Evolutionary conservation across 2,113 vertebrate species (phyloP), one percentile per base, ranked within the genome.

Genomic region (Chrysemys picta): DNA sequence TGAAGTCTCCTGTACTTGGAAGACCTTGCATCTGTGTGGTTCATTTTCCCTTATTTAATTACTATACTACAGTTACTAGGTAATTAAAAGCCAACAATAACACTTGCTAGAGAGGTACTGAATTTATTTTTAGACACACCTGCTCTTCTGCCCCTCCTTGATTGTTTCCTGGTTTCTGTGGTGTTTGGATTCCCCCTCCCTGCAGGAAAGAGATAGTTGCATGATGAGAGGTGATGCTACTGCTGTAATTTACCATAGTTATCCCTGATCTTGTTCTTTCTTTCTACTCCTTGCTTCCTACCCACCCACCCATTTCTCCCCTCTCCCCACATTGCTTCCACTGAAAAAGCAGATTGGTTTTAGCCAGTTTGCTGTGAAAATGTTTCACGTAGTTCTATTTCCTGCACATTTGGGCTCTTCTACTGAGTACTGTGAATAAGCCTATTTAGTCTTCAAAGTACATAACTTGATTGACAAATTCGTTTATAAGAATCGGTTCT

Each of bases 401-500:
- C n/a, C 84, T 54, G 42, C 17, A 8, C 57, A 14, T 27, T 31
- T 82, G 76, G 6, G 8, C 80, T 85, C 84, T 35, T 10, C 24
- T 56, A 21, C 22, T 79, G 35, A 4, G 2, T 45, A 3, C 52
- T 86, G 1, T 62, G 45, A 65, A 27, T 38, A n/a, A n/a, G 50
- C 78, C 81, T 2, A 3, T 95, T 91, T 50, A 50, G 50, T 50
- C 50, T 50, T 50, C 50, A 14, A 16, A 50, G 50, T 50, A 50
- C 50, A 50, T 50, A 50, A 50, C 50, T 50, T 50, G 13, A 50
- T 14, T 50, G 50, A 50, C 14, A 50, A 13, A 24, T 88, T 35
- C 47, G 14, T 22, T 78, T 69, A 2, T 79, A n/a, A 91, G 59
- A 72, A 91, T 65, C 12, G 29, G 89, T 97, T 97, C 81, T 97